Evolutionary conservation across 1,140 invertebrate species (phyloP).

Genomic region (Vanessa atalanta): DNA sequence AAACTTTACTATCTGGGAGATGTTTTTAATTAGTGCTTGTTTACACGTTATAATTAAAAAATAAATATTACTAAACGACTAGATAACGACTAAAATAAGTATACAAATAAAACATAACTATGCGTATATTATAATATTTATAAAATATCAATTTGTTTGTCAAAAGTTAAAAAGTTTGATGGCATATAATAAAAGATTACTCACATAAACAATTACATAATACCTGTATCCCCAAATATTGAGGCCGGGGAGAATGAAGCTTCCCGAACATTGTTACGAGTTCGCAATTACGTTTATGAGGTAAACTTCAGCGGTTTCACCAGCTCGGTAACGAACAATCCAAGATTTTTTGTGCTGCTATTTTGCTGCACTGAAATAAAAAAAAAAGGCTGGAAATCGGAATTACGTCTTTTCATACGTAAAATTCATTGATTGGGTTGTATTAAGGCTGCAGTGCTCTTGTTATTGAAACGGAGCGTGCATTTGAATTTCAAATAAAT

Average conservation of each 20-base stretch:
- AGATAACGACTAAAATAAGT: too few relatives aligned
- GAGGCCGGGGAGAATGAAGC: not conserved
- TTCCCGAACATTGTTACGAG: not conserved
- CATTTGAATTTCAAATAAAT: not conserved
- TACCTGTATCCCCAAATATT: too few relatives aligned
- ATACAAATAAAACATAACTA: too few relatives aligned
- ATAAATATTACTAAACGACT: too few relatives aligned
- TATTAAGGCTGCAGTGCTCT: not conserved
- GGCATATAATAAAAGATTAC: too few relatives aligned
- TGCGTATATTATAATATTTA: too few relatives aligned
- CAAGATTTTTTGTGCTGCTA: conserved; percentile 2
- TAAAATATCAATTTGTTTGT: too few relatives aligned
- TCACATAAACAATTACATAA: too few relatives aligned
- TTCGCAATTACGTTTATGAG: not conserved
- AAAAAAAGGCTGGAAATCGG: not conserved
- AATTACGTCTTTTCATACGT: conserved; percentile 11
- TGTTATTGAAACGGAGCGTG: conserved; percentile 1
- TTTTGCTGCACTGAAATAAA: conserved; percentile 1
- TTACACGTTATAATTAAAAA: too few relatives aligned
- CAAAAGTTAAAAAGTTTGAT: too few relatives aligned
- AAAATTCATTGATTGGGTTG: conserved; percentile 12
- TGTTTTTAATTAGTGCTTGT: too few relatives aligned
- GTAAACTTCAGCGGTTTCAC: conserved; percentile 6
- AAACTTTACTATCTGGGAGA: too few relatives aligned
- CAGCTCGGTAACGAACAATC: not conserved